These are phyloP conservation scores for Bubo blakistoni DNA, from an alignment of 2,113 vertebrate species.

Conservation along the genomic window DNA sequence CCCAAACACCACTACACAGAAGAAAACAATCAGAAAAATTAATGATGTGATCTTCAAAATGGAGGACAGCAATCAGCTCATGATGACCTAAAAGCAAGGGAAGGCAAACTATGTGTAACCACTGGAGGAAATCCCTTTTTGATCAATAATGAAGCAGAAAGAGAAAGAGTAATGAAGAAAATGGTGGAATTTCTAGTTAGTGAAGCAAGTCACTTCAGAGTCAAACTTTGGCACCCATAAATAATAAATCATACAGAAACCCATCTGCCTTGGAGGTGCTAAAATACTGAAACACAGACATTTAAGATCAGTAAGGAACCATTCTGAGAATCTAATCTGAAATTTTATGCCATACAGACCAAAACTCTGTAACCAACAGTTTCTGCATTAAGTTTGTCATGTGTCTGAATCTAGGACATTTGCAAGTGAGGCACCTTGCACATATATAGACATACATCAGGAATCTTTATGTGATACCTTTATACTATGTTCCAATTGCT, in stretches of 20 bases:
- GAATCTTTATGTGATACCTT: not conserved
- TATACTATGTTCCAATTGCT: not conserved
- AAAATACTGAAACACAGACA: not conserved
- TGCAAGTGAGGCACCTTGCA: not conserved
- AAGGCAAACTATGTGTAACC: not conserved
- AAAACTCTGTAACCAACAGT: not conserved
- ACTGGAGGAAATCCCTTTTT: not conserved
- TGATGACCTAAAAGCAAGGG: not conserved
- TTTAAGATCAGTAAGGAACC: not conserved
- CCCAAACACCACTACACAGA: not conserved
- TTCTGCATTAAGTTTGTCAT: not conserved
- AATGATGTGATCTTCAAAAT: not conserved
- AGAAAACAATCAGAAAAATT: not conserved
- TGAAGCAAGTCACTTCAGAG: not conserved
- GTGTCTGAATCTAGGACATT: not conserved
- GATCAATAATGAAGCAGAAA: not conserved
- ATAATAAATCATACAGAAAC: not conserved
- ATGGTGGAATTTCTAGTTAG: not conserved
- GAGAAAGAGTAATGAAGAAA: not conserved
- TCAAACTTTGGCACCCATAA: not conserved
- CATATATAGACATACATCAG: not conserved
- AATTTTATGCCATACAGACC: not conserved
- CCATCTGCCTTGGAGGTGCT: not conserved
- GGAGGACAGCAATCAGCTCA: not conserved
- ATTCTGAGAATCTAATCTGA: not conserved